Evolutionary conservation across 2,113 vertebrate genomes (phyloP).

Genomic region (Gobio gobio): DNA sequence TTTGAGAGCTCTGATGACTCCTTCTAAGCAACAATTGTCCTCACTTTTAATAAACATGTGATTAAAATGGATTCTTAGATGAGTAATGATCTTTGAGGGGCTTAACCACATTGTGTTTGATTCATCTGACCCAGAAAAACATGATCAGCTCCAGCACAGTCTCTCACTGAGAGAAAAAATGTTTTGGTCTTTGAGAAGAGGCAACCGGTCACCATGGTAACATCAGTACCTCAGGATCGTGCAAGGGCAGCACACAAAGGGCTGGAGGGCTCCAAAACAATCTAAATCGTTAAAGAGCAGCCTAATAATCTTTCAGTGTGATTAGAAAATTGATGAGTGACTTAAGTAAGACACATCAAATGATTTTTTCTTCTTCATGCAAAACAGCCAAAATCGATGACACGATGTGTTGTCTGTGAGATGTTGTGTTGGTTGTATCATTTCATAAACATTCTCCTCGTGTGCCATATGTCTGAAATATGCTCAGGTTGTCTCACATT

Average conservation of each 20-base stretch:
- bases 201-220: slow-evolving; percentile 60
- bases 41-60: slow-evolving; percentile 25
- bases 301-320: slow-evolving; percentile 29
- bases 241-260: slow-evolving; percentile 39
- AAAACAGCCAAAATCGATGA: neutral
- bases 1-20: neutral
- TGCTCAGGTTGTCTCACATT: neutral
- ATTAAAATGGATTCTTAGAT: slow-evolving; percentile 42
- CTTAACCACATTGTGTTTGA: slow-evolving; percentile 47
- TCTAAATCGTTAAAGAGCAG: slow-evolving; percentile 37
- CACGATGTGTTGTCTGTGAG: neutral
- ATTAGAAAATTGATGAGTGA: slow-evolving; percentile 16
- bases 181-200: slow-evolving; percentile 50
- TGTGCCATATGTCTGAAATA: neutral
- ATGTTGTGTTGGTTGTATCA: neutral
- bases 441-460: neutral
- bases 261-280: slow-evolving; percentile 44
- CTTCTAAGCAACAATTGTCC: slow-evolving; percentile 11
- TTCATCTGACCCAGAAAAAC: slow-evolving; percentile 60
- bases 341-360: neutral
- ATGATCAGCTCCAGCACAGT: slow-evolving; percentile 51
- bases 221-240: slow-evolving; percentile 51
- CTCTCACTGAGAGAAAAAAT: slow-evolving; percentile 24
- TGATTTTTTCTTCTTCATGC: neutral
- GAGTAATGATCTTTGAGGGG: slow-evolving; percentile 34